A percentile compares a stretch with the other conserved stretches of the same genome.
Evolutionary conservation across 2,113 vertebrate species (phyloP).

Genomic region (Tonatia bakeri): DNA sequence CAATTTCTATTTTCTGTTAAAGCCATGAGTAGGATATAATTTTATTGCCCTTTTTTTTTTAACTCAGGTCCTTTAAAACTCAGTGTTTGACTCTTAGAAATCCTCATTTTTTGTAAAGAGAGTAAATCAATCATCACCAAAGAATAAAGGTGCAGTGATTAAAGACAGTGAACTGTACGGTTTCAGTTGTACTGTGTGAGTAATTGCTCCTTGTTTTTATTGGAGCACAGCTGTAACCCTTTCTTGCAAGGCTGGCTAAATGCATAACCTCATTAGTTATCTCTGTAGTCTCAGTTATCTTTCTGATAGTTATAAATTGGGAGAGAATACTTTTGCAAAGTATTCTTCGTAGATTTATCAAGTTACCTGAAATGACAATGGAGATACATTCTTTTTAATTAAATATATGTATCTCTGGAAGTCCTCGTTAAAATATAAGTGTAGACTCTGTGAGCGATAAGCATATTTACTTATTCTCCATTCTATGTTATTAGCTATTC

Average conservation of each 20-base stretch:
- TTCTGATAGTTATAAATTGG: not conserved
- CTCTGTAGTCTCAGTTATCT: not conserved
- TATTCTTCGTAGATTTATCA: not conserved
- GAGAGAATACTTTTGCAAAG: not conserved
- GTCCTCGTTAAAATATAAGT: not conserved
- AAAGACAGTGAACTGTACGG: not conserved
- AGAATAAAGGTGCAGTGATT: not conserved
- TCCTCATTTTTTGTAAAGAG: not conserved
- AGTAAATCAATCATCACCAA: not conserved
- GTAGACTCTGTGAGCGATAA: not conserved
- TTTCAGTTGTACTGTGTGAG: not conserved
- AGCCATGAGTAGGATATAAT: not conserved
- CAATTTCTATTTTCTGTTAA: not conserved
- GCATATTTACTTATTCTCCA: not conserved
- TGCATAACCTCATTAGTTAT: not conserved
- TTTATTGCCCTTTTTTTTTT: not conserved
- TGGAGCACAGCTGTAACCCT: not conserved
- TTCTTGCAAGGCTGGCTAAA: not conserved
- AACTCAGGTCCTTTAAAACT: not conserved
- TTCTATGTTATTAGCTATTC: not conserved
- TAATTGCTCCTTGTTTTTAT: not conserved
- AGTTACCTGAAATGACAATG: not conserved
- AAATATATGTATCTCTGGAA: not conserved
- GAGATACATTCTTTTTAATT: not conserved
- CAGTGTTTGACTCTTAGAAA: constrained; percentile 14